A percentile compares a stretch with the other conserved stretches of the same genome.
phyloP scores from a whole-genome alignment of 2,113 vertebrate genomes.

The Mus pahari region DNA sequence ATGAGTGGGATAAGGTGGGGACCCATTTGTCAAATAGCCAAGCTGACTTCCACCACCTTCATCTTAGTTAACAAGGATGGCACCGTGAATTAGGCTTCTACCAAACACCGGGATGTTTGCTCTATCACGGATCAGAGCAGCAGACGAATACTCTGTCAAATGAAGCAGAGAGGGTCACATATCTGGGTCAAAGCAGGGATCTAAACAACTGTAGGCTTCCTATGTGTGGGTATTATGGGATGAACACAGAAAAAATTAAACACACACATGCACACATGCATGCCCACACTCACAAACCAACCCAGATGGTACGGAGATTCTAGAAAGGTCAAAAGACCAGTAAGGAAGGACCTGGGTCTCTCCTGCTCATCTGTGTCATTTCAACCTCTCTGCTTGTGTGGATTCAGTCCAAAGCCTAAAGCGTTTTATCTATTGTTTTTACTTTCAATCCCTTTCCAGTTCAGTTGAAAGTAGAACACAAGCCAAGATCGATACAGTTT shows the following conservation, averaged over 20 bases:
- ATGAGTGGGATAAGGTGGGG: neutral
- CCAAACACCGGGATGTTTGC: neutral
- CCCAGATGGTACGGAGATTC: neutral
- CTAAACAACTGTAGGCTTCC: neutral
- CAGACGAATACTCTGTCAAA: neutral
- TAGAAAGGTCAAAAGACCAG: neutral
- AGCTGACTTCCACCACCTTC: neutral
- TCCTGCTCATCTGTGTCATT: neutral
- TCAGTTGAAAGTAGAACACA: neutral
- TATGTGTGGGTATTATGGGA: rapidly evolving
- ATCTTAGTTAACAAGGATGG: neutral
- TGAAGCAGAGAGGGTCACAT: neutral
- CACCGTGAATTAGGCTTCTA: neutral
- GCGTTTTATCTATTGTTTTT: neutral
- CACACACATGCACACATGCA: neutral
- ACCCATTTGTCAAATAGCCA: constrained; percentile 44
- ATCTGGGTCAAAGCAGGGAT: neutral
- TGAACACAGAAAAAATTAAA: neutral
- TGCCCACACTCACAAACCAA: neutral
- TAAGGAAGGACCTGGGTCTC: neutral
- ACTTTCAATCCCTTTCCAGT: neutral
- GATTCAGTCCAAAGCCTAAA: neutral
- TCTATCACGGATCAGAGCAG: neutral
- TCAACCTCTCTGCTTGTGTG: neutral
- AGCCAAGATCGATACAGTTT: neutral